phyloP scores from a whole-genome alignment of 2,113 vertebrate species.

The Oryzias woworae region DNA sequence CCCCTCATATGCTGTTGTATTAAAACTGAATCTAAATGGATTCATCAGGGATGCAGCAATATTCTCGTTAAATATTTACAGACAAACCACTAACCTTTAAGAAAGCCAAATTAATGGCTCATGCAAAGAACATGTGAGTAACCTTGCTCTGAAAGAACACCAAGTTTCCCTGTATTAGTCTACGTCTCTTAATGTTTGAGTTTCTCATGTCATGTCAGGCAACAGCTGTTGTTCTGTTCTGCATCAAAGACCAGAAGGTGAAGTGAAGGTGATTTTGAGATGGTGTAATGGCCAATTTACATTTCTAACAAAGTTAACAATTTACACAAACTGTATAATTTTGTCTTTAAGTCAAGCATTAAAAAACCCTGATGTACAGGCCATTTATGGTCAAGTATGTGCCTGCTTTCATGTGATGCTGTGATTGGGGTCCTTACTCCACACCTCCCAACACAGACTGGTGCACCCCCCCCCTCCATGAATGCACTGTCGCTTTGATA shows the following conservation, averaged over 20 bases:
- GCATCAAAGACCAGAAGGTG: slow-evolving; percentile 19
- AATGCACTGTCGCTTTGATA: no score
- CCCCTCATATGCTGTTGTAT: neutral
- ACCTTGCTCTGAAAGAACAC: slow-evolving; percentile 26
- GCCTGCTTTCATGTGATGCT: no score
- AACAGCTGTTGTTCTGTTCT: neutral
- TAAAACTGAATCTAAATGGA: neutral
- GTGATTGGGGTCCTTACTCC: no score
- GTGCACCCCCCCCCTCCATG: no score
- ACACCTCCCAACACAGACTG: no score
- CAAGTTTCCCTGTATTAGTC: slow-evolving; percentile 13
- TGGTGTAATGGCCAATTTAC: neutral
- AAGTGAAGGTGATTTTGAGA: slow-evolving; percentile 17
- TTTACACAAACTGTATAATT: neutral
- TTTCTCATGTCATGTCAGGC: slow-evolving; percentile 19
- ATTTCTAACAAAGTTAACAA: neutral
- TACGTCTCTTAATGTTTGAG: slow-evolving; percentile 47
- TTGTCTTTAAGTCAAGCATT: no score
- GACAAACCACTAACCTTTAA: neutral
- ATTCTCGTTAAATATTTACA: neutral
- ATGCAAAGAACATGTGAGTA: slow-evolving; percentile 22
- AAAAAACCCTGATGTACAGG: no score
- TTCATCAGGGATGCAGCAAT: neutral
- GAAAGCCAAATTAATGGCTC: slow-evolving; percentile 21
- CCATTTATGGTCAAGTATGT: no score